Evolutionary conservation across 2,888 invertebrate species (phyloP).

Genomic region (Neoscelio sp.): DNA sequence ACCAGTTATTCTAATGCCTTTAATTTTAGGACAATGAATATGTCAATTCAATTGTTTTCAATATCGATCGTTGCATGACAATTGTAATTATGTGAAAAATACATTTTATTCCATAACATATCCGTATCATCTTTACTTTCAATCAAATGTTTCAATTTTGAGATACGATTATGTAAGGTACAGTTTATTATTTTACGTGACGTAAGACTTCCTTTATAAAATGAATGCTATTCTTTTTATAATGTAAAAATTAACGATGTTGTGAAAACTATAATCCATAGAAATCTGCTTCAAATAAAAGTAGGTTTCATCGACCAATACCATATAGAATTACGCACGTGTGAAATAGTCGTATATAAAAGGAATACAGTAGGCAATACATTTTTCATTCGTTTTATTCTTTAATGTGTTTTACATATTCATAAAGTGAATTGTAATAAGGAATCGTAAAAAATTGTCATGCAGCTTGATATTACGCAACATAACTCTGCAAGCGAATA

Average conservation of each 20-base stretch:
- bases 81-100: conserved; percentile 22
- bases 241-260: no score
- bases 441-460: conserved; percentile 41
- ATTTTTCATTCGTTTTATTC: conserved; percentile 41
- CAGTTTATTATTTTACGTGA: conserved; percentile 3
- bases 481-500: conserved; percentile 52
- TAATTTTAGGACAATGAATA: conserved; percentile 11
- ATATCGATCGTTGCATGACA: conserved; percentile 64
- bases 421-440: conserved; percentile 52
- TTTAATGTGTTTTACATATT: conserved; percentile 28
- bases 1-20: conserved; percentile 3
- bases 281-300: conserved; percentile 3
- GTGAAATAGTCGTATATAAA: conserved; percentile 19
- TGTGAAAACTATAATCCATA: no score
- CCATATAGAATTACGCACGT: no score
- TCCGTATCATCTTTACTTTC: conserved; percentile 1
- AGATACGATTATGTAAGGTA: conserved; percentile 16
- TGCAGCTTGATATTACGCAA: conserved; percentile 66
- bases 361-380: conserved; percentile 22
- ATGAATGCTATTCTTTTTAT: no score
- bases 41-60: conserved; percentile 55
- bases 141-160: conserved; percentile 32
- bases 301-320: neutral
- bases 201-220: conserved; percentile 23
- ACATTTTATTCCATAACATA: neutral